Conservation (phyloP, 2,797 vertebrate species). For the Hipposideros larvatus region DNA sequence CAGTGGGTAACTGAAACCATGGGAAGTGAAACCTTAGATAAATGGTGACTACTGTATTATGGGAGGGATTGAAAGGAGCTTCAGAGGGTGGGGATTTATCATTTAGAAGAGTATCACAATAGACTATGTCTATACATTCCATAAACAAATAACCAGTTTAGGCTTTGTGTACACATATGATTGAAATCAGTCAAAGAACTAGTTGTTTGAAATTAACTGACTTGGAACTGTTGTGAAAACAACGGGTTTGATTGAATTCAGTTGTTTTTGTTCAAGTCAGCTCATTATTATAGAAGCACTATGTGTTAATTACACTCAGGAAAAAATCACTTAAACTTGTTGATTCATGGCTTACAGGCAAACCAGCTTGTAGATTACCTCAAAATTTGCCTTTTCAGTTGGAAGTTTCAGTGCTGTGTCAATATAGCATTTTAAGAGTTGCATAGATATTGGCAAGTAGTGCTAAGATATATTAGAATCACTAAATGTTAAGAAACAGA, state of each 20-base stretch:
- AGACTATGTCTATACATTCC: neutral
- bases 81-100: neutral
- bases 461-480: slow-evolving; percentile 64
- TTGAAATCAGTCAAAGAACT: slow-evolving; percentile 50
- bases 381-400: slow-evolving; percentile 67
- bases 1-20: neutral
- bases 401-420: slow-evolving; percentile 63
- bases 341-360: slow-evolving; percentile 61
- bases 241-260: slow-evolving; percentile 60
- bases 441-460: slow-evolving; percentile 33
- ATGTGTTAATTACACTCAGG: slow-evolving; percentile 59
- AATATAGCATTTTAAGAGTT: slow-evolving; percentile 52
- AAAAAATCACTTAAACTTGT: slow-evolving; percentile 58
- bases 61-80: neutral
- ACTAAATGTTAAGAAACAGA: slow-evolving; percentile 54
- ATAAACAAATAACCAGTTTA: slow-evolving; percentile 28
- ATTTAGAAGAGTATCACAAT: neutral
- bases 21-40: neutral
- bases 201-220: slow-evolving; percentile 58
- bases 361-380: slow-evolving; percentile 64
- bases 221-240: slow-evolving; percentile 64
- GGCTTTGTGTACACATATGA: neutral
- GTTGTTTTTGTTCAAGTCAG: slow-evolving; percentile 47
- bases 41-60: neutral
- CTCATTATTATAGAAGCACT: slow-evolving; percentile 69